Percentiles rank a stretch among this genome's conserved stretches.
phyloP scores from a whole-genome alignment of 2,113 vertebrate species.

The Rhinopomastus cyanomelas region DNA sequence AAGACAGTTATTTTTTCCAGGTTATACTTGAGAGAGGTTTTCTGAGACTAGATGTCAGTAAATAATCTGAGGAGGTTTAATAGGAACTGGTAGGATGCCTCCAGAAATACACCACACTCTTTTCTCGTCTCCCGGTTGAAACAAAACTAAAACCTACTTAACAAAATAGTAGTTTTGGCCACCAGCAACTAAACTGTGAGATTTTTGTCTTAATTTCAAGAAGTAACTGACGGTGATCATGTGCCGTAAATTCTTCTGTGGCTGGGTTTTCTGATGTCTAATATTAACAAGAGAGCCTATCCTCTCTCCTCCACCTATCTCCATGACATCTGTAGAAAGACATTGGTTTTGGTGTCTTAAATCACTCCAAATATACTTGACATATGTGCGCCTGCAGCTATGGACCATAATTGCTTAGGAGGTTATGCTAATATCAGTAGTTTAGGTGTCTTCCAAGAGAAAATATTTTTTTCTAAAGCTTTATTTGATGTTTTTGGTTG shows the following conservation, averaged over 20 bases:
- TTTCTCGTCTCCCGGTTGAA: not conserved
- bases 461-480: not conserved
- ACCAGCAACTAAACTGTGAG: not conserved
- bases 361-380: not conserved
- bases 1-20: not conserved
- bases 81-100: not conserved
- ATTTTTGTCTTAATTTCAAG: not conserved
- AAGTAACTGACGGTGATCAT: not conserved
- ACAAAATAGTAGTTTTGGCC: not conserved
- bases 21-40: not conserved
- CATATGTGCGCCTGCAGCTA: fast-evolving
- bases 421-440: not conserved
- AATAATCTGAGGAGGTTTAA: not conserved
- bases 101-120: not conserved
- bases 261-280: not conserved
- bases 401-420: not conserved
- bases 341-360: not conserved
- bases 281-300: not conserved
- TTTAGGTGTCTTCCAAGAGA: not conserved
- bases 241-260: not conserved
- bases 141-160: not conserved
- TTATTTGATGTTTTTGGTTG: not conserved
- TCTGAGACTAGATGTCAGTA: not conserved
- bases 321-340: not conserved
- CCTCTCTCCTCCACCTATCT: not conserved